Evolutionary conservation across 2,113 vertebrate genomes (phyloP).

Genomic region (Pseudorhombus dupliciocellatus): DNA sequence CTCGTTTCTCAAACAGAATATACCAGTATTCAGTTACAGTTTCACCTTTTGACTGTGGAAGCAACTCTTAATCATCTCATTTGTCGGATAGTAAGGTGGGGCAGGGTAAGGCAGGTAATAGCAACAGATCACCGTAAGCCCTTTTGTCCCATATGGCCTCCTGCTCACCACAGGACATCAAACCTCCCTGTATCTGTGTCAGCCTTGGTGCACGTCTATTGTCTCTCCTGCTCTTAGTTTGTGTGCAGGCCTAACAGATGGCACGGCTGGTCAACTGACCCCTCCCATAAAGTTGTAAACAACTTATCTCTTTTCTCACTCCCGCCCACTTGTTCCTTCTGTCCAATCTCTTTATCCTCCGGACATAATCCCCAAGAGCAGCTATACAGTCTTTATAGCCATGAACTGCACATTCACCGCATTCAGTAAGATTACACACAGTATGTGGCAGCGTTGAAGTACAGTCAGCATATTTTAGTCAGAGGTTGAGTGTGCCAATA

Average conservation of each 20-base stretch:
- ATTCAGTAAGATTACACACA: background rate
- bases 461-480: background rate
- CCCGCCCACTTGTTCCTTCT: conserved; percentile 26
- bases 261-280: conserved; percentile 46
- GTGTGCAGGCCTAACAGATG: conserved; percentile 64
- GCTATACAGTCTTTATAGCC: conserved; percentile 16
- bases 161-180: conserved; percentile 45
- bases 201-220: conserved; percentile 32
- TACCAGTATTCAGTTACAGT: background rate
- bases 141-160: conserved; percentile 55
- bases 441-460: background rate
- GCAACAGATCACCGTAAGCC: conserved; percentile 47
- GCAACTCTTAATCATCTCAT: conserved; percentile 23
- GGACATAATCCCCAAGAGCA: conserved; percentile 44
- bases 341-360: conserved; percentile 46
- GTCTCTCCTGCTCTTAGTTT: conserved; percentile 51
- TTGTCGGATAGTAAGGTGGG: conserved; percentile 18
- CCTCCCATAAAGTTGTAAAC: conserved; percentile 69
- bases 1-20: conserved; percentile 7
- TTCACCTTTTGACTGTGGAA: conserved; percentile 9
- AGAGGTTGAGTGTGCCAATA: background rate
- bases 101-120: conserved; percentile 40
- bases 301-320: conserved; percentile 55
- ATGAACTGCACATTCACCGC: conserved; percentile 5
- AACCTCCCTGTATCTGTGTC: conserved; percentile 55